Evolutionary conservation across 2,888 invertebrate genomes (phyloP).

Genomic region (Willowsia nigromaculata): DNA sequence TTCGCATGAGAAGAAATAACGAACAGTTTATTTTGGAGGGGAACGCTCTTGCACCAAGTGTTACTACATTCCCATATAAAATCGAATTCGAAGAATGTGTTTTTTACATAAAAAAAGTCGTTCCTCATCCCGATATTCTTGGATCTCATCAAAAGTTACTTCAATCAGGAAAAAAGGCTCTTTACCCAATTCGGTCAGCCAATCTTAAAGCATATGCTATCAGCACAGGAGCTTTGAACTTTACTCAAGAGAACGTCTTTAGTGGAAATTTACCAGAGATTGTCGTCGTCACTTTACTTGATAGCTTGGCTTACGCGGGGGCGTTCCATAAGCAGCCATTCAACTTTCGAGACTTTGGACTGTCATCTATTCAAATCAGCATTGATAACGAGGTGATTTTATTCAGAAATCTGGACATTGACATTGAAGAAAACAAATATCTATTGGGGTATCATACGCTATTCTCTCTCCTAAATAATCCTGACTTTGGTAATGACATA

Average conservation of each 20-base stretch:
- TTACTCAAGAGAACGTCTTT: not conserved
- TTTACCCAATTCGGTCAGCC: not conserved
- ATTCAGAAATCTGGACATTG: not conserved
- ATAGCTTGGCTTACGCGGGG: not conserved
- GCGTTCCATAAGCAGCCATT: not conserved
- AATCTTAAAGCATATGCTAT: not conserved
- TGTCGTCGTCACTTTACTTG: not conserved
- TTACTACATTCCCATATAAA: constrained; percentile 6
- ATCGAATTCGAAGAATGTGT: not conserved
- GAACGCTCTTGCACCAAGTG: not conserved
- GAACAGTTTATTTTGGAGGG: not conserved
- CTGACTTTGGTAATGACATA: not conserved
- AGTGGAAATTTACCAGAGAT: not conserved
- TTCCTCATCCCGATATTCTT: not conserved
- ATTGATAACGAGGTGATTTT: not conserved
- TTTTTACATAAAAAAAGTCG: not conserved
- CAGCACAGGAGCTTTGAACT: not conserved
- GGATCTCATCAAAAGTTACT: not conserved
- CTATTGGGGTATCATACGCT: not conserved
- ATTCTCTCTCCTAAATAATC: not conserved
- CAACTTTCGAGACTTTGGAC: not conserved
- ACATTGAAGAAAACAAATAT: not conserved
- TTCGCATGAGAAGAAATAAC: not conserved
- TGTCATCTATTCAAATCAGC: not conserved
- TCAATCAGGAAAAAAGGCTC: too few species aligned